These are phyloP conservation scores for Brienomyrus brachyistius DNA, from an alignment of 2,113 vertebrate species.

Conservation along the genomic window DNA sequence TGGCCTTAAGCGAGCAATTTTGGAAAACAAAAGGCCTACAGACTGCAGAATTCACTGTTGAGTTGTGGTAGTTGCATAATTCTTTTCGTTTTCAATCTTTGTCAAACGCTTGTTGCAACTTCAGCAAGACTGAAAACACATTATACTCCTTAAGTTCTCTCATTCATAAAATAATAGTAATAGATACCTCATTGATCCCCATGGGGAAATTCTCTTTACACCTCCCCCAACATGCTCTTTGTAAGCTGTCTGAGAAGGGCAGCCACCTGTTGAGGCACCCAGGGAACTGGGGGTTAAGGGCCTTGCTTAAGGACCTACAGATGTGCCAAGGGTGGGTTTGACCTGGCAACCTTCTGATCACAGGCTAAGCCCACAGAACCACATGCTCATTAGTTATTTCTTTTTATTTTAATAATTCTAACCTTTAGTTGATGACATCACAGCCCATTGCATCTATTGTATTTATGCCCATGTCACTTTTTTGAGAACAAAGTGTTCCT, in stretches of 20 bases:
- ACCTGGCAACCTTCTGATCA: too few relatives aligned
- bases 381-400: too few relatives aligned
- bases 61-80: neutral
- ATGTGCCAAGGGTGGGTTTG: too few relatives aligned
- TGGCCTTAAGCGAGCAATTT: neutral
- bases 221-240: too few relatives aligned
- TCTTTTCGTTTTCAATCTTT: neutral
- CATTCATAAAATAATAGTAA: neutral
- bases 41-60: neutral
- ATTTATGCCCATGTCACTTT: neutral
- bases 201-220: too few relatives aligned
- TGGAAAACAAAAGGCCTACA: neutral
- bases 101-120: neutral
- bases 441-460: neutral
- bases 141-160: neutral
- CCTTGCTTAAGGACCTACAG: too few relatives aligned
- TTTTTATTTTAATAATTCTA: neutral
- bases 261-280: too few relatives aligned
- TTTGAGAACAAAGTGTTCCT: neutral
- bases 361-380: too few relatives aligned
- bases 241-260: too few relatives aligned
- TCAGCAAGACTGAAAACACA: neutral
- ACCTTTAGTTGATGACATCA: neutral
- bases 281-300: too few relatives aligned
- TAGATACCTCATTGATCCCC: too few relatives aligned